Base-by-base conservation (phyloP, 2,113 vertebrate genomes). In the Atractosteus spatula region DNA sequence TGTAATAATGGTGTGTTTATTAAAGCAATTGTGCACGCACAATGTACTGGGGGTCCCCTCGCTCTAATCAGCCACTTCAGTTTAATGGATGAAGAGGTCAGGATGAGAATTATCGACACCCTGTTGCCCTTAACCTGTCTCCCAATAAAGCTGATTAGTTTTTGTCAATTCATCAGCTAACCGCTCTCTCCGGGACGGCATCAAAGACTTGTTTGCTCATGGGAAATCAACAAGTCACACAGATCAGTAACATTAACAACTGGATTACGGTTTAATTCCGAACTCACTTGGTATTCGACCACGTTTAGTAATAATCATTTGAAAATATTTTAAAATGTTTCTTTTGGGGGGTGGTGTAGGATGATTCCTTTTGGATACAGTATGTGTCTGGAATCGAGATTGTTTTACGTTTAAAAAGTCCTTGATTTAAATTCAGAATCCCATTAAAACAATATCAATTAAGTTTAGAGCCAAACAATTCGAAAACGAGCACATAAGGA, bases 61-160 rank as follows among this genome's bases (percentile, higher is more conserved):
- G 87, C 87, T 93, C 92, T 94, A 95, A 96, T 96, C 93, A 96
- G 93, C 90, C 89, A 89, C 91, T 93, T 92, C 88, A 84, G 81
- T 86, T 87, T 96, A 96, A 98, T 98, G 94, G 94, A 95, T 93
- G 88, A 92, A 89, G 85, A 92, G 95, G 95, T 95, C 95, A 92
- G 87, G 89, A 92, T 81, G 91, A 93, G 94, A 96, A 94, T 93
- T 95, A 96, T 94, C 91, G 95, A 95, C 94, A 94, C 93, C 88
- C 91, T 80, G 83, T 89, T 93, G 95, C 93, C 95, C 94, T 97
- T 95, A 95, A 96, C 95, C 95, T 93, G 94, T 94, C 94, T 94
- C 92, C 95, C 94, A 95, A 97, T 98, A 97, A 97, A 96, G 94
- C 95, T 94, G 96, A 99, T 97, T 96, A 94, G 94, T 93, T 96